Evolutionary conservation across 1,140 invertebrate genomes (phyloP), one percentile per base, ranked within the genome.

Genomic region (Subanguina moxae): DNA sequence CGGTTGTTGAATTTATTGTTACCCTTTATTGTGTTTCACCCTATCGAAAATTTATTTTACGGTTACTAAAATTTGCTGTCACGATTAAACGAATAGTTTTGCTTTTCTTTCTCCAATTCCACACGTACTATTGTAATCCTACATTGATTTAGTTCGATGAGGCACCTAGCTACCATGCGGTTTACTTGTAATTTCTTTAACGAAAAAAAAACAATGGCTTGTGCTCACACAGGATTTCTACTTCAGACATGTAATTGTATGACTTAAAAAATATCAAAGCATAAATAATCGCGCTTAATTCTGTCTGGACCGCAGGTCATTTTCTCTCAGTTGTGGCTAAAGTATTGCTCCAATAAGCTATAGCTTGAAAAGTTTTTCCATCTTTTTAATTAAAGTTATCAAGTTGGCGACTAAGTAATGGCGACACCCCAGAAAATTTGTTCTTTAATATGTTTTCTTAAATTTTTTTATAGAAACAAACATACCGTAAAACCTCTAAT

Each of bases 191-290:
- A 27, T n/a, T 71, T 68, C 3, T 27, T 56, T 11, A 65, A 27
- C 13, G 71, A 38, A n/a, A n/a, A 25, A 38, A 69, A 15, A 19
- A 30, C 1, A 71, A 17, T 11, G 70, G 67, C 17, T 43, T 48
- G 21, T 71, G 70, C 1, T 71, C 70, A 1, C 67, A 70, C 1
- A 71, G 58, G 1, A 70, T n/a, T 17, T 65, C 59, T 0, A 71
- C 32, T 42, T 56, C 13, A 8, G 58, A 43, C 3, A 56, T n/a
- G 15, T 71, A 71, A 1, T 71, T 28, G n/a, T 71, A 71, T 1
- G 57, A 58, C 15, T 52, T 46, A 32, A 71, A 71, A 0, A 19
- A 28, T 52, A 59, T 43, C 1, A 71, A 13, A 1, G 45, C 56
- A 63, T 21, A 64, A 0, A 71, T 43, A 7, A 70, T 30, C 11